Evolutionary conservation across 2,113 vertebrate genomes (phyloP).

Genomic region (Heterotilapia buettikoferi): DNA sequence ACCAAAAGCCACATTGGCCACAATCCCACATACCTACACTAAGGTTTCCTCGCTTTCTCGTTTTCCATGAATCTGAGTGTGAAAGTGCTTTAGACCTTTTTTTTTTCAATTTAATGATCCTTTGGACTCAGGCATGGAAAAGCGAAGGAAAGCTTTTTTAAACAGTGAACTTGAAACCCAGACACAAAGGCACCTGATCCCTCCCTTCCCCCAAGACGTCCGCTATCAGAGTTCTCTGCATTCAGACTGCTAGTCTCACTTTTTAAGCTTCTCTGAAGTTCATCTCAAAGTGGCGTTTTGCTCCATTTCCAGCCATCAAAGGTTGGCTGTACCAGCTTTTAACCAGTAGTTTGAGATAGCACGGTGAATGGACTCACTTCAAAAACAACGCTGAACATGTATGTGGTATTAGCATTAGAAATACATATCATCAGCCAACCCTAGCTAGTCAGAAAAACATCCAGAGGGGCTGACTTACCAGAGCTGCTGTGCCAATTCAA

Average conservation of each 20-base stretch:
- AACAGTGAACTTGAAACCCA: constrained; percentile 50
- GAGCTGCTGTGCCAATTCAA: neutral
- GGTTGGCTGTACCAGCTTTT: neutral
- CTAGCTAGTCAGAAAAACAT: neutral
- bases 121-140: constrained; percentile 60
- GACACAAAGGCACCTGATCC: constrained; percentile 53
- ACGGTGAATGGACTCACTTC: neutral
- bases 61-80: constrained; percentile 19
- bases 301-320: neutral
- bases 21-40: neutral
- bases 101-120: constrained; percentile 26
- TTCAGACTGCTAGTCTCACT: neutral
- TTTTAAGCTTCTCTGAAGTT: neutral
- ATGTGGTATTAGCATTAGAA: neutral
- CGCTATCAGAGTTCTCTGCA: constrained; percentile 12
- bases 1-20: neutral
- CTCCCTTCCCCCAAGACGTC: neutral
- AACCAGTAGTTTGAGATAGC: neutral
- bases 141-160: constrained; percentile 28
- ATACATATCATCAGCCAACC: neutral
- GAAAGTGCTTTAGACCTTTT: constrained; percentile 11
- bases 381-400: neutral
- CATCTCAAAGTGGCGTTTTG: neutral
- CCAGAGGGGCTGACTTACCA: neutral
- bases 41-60: neutral